Evolutionary conservation across 92 coral and sea anemone genomes (phyloP).

Genomic region (Heliopora coerulea): DNA sequence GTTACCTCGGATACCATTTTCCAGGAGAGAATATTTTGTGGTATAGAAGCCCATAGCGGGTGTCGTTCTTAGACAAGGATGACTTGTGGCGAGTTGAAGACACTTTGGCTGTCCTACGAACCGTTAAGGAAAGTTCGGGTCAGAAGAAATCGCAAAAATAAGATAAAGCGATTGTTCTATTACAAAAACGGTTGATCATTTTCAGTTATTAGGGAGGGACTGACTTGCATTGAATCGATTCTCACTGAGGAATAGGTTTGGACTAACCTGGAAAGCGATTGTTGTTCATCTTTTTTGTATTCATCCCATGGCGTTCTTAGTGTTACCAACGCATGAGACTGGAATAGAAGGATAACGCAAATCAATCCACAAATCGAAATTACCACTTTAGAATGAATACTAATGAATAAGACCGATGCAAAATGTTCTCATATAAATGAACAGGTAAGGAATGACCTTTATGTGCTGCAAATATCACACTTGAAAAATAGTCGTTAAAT

Average conservation of each 20-base stretch:
- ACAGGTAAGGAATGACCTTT: no score
- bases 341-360: slow-evolving; percentile 7
- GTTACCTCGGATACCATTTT: slow-evolving; percentile 41
- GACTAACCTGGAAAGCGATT: slow-evolving; percentile 64
- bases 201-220: no score
- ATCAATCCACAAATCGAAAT: no score
- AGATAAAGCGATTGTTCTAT: no score
- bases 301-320: slow-evolving; percentile 79
- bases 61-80: slow-evolving; percentile 5
- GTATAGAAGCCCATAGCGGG: slow-evolving; percentile 8
- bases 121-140: not conserved
- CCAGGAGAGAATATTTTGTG: slow-evolving; percentile 26
- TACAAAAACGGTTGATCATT: no score
- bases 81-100: slow-evolving; percentile 10
- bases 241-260: not conserved
- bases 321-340: slow-evolving; percentile 58
- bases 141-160: no score
- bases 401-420: no score
- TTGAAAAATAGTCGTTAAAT: not conserved
- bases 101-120: not conserved
- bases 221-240: no score
- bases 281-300: slow-evolving; percentile 63
- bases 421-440: no score
- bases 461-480: no score
- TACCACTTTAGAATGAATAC: not conserved